These are phyloP conservation scores for Eurytoma californica DNA, from an alignment of 2,888 invertebrate genomes.

Conservation along the genomic window DNA sequence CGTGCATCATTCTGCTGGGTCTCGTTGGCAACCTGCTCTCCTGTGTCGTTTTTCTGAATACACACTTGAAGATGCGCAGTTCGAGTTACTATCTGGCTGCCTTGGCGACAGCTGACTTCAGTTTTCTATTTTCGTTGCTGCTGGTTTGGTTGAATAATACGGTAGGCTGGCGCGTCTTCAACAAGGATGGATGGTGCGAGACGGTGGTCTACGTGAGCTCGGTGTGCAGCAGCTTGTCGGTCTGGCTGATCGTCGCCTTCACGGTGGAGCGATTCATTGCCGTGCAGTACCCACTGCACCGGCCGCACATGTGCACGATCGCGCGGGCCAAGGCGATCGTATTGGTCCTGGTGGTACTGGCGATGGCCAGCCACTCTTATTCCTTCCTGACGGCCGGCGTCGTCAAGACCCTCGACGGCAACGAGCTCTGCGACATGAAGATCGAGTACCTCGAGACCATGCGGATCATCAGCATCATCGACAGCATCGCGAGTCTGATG, in stretches of 20 bases:
- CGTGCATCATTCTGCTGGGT: conserved; percentile 78
- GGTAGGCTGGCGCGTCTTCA: conserved; percentile 75
- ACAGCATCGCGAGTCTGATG: conserved; percentile 80
- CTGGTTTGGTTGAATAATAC: conserved; percentile 77
- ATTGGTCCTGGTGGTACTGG: conserved; percentile 73
- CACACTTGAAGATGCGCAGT: conserved; percentile 79
- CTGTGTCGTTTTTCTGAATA: conserved; percentile 79
- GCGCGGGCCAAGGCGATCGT: conserved; percentile 78
- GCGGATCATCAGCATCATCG: conserved; percentile 78
- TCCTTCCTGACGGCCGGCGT: conserved; percentile 75
- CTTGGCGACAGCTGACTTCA: conserved; percentile 79
- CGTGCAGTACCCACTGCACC: conserved; percentile 79
- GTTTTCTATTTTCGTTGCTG: conserved; percentile 77
- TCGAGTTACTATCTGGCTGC: conserved; percentile 82
- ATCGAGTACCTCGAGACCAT: conserved; percentile 76
- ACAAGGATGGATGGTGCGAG: conserved; percentile 79
- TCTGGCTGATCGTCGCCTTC: conserved; percentile 83
- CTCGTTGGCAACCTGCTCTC: conserved; percentile 79
- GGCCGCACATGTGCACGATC: conserved; percentile 80
- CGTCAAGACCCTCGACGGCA: conserved; percentile 65
- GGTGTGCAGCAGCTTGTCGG: conserved; percentile 80
- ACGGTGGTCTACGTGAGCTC: conserved; percentile 76
- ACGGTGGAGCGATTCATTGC: conserved; percentile 83
- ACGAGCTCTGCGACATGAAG: conserved; percentile 76
- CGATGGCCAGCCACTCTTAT: conserved; percentile 75